phyloP scores from a whole-genome alignment of 2,888 invertebrate genomes.

The Troides oblongomaculatus region DNA sequence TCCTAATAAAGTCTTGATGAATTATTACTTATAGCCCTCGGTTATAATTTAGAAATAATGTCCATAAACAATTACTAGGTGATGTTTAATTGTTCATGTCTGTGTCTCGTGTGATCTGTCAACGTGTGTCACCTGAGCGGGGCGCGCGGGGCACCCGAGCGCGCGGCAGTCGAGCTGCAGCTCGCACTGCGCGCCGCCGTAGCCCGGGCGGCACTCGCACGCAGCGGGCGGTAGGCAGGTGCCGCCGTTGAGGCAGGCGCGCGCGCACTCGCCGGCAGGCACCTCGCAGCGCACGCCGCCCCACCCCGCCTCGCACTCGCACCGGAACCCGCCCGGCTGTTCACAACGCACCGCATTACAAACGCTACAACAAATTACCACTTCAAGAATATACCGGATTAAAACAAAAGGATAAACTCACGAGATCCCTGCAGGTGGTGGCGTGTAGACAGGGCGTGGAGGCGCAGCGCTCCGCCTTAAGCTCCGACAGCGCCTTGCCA shows the following conservation, averaged over 20 bases:
- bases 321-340: slow-evolving; percentile 77
- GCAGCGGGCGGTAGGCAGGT: slow-evolving; percentile 69
- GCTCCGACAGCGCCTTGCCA: slow-evolving; percentile 66
- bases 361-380: no score
- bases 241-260: slow-evolving; percentile 83
- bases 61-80: no score
- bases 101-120: neutral
- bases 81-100: neutral
- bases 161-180: slow-evolving; percentile 83
- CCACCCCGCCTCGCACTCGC: slow-evolving; percentile 87
- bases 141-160: slow-evolving; percentile 50
- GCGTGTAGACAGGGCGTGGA: slow-evolving; percentile 80
- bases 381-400: neutral
- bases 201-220: slow-evolving; percentile 84
- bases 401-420: slow-evolving; percentile 58
- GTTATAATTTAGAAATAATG: no score
- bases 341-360: neutral
- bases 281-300: slow-evolving; percentile 80
- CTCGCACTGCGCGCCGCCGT: slow-evolving; percentile 83
- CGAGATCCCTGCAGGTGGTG: slow-evolving; percentile 81
- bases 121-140: slow-evolving; percentile 34
- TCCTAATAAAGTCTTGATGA: no score
- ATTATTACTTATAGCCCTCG: no score
- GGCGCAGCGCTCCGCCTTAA: slow-evolving; percentile 51
- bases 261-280: slow-evolving; percentile 69